These are phyloP conservation scores for Mus pahari DNA, from an alignment of 2,113 vertebrate species.

Conservation along the genomic window DNA sequence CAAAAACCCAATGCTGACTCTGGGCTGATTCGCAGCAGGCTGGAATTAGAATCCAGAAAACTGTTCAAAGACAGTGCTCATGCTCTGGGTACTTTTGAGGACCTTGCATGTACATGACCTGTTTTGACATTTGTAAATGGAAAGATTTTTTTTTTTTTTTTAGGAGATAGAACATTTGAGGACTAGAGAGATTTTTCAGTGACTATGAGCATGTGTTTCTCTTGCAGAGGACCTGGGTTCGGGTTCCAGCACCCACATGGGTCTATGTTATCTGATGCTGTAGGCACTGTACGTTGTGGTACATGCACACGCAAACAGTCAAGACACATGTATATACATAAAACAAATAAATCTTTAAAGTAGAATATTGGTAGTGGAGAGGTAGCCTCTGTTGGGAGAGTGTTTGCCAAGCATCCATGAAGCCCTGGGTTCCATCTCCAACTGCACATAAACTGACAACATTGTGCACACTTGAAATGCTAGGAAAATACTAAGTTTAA, in stretches of 20 bases:
- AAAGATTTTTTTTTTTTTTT: neutral
- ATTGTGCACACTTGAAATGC: neutral
- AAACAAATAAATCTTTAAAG: neutral
- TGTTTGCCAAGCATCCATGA: neutral
- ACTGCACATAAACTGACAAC: neutral
- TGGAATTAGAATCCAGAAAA: slow-evolving; percentile 21
- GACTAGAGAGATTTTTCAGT: neutral
- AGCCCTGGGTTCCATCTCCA: neutral
- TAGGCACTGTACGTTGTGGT: neutral
- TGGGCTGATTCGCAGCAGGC: neutral
- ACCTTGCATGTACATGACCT: neutral
- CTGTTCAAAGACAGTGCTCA: neutral
- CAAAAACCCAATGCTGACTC: slow-evolving; percentile 7
- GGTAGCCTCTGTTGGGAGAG: neutral
- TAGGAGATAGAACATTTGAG: neutral
- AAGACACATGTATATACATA: neutral
- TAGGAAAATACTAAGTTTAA: neutral
- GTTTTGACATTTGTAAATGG: neutral
- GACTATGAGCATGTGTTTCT: neutral
- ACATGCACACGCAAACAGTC: neutral
- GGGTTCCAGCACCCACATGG: neutral
- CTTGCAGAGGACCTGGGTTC: neutral
- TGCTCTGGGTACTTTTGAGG: neutral
- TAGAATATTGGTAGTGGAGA: neutral
- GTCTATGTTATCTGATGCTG: neutral